Conservation (phyloP, 2,888 invertebrate species). For the Ormyrus rosae region DNA sequence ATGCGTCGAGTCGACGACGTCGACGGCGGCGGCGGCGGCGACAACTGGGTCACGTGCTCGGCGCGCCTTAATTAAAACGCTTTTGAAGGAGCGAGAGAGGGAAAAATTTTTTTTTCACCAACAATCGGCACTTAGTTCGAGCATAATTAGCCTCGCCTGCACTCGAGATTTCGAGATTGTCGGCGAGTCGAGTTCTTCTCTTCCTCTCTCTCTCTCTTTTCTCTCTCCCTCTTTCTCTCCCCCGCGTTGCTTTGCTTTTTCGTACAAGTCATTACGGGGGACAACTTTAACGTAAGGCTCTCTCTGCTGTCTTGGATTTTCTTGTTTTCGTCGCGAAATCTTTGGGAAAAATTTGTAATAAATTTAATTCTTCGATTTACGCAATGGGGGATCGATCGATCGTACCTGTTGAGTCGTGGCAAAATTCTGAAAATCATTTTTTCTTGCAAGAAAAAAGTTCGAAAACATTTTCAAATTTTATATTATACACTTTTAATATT, state of each 20-base stretch:
- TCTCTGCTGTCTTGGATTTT: too few species aligned
- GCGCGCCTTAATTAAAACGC: constrained; percentile 53
- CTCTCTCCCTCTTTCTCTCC: neutral
- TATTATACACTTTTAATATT: too few species aligned
- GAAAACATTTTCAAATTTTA: too few species aligned
- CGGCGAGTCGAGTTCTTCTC: constrained; percentile 20
- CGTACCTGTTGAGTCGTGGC: too few species aligned
- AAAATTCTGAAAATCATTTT: too few species aligned
- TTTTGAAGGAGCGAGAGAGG: constrained; percentile 41
- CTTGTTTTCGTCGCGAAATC: too few species aligned
- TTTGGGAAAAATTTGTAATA: too few species aligned
- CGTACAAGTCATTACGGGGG: constrained; percentile 22
- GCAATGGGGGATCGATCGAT: too few species aligned
- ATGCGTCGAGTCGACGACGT: neutral
- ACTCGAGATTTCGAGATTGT: constrained; percentile 47
- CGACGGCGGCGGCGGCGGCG: constrained; percentile 12
- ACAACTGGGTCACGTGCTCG: constrained; percentile 53
- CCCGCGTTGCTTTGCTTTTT: constrained; percentile 15
- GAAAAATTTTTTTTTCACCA: constrained; percentile 42
- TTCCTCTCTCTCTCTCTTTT: neutral
- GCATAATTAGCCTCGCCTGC: constrained; percentile 51
- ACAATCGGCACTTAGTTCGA: constrained; percentile 54
- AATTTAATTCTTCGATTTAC: too few species aligned
- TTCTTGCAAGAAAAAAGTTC: too few species aligned
- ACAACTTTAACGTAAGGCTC: constrained; percentile 2